These are phyloP conservation scores for Latrodectus hesperus DNA, from an alignment of 2,888 invertebrate species.

Conservation along the genomic window DNA sequence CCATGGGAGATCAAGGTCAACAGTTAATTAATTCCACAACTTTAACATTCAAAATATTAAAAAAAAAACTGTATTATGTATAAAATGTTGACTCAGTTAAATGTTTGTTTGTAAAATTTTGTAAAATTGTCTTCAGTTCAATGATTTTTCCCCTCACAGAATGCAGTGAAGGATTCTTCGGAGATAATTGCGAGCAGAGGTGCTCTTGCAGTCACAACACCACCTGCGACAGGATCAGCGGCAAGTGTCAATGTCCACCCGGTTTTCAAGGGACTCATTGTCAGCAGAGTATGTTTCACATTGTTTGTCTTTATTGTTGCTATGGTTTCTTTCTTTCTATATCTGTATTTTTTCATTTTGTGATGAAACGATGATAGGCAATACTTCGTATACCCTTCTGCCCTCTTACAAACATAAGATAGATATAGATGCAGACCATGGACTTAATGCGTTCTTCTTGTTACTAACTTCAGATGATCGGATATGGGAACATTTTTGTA, in stretches of 20 bases:
- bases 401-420: too few species aligned
- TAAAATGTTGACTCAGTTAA: too few species aligned
- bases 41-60: background rate
- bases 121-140: too few species aligned
- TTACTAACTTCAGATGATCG: too few species aligned
- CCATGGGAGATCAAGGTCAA: background rate
- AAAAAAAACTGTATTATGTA: too few species aligned
- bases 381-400: too few species aligned
- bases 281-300: slow-evolving; percentile 54
- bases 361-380: background rate
- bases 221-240: slow-evolving; percentile 37
- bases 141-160: background rate
- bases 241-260: slow-evolving; percentile 44
- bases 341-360: background rate
- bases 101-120: too few species aligned
- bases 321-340: background rate
- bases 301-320: slow-evolving; percentile 11
- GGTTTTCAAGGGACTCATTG: slow-evolving; percentile 51
- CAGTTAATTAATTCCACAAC: background rate
- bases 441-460: too few species aligned
- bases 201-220: slow-evolving; percentile 23
- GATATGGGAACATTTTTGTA: too few species aligned
- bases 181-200: slow-evolving; percentile 33
- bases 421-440: too few species aligned
- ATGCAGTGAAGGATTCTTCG: slow-evolving; percentile 42